Evolutionary conservation across 2,888 invertebrate species (phyloP).

Genomic region (Gastrophysa polygoni): DNA sequence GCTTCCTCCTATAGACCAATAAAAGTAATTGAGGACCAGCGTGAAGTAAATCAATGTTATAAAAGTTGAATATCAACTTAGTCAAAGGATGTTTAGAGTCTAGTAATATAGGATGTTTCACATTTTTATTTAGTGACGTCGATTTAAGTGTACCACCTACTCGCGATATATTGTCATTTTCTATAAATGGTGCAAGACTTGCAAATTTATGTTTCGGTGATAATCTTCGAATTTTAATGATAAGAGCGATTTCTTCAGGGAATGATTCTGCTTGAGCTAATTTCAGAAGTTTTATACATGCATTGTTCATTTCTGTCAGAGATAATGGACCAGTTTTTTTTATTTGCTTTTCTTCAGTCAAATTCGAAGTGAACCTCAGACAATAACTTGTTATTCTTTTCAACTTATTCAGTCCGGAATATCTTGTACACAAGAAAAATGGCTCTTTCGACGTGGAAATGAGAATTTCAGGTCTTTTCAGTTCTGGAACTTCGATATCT

Average conservation of each 20-base stretch:
- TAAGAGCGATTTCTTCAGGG: neutral
- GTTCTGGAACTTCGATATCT: neutral
- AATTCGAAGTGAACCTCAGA: neutral
- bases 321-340: neutral
- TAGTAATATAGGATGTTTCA: conserved; percentile 8
- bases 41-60: conserved; percentile 15
- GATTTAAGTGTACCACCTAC: neutral
- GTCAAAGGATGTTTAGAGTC: conserved; percentile 9
- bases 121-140: conserved; percentile 2
- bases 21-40: conserved; percentile 19
- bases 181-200: neutral
- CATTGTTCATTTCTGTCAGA: neutral
- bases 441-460: neutral
- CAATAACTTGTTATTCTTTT: neutral
- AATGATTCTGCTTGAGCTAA: conserved; percentile 1
- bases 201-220: neutral
- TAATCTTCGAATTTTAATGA: neutral
- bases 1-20: conserved; percentile 13
- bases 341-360: neutral
- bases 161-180: neutral
- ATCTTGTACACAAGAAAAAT: neutral
- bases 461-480: neutral
- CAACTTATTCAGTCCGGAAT: neutral
- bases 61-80: no score
- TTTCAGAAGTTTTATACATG: neutral